A percentile compares a stretch with the other conserved stretches of the same genome.
Evolutionary conservation across 2,113 vertebrate genomes (phyloP).

Genomic region (Callionymus lyra): DNA sequence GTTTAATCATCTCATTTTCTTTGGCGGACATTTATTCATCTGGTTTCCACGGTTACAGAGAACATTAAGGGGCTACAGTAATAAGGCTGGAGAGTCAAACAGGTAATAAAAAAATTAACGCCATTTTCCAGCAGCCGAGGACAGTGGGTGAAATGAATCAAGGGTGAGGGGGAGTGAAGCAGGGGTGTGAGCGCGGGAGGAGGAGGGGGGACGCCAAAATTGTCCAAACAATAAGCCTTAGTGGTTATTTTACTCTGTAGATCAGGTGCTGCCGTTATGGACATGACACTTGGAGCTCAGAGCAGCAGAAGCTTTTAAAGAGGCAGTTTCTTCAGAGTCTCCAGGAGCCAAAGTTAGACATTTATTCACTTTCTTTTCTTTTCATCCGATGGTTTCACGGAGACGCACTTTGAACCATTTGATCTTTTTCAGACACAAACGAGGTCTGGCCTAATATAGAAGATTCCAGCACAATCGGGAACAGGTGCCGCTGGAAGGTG

Average conservation of each 20-base stretch:
- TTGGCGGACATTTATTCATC: slow-evolving; percentile 98
- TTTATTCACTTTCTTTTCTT: slow-evolving; percentile 61
- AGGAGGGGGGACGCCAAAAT: slow-evolving; percentile 53
- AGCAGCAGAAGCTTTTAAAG: slow-evolving; percentile 62
- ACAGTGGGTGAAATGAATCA: slow-evolving; percentile 82
- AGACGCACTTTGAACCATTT: slow-evolving; percentile 22
- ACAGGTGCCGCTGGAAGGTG: slow-evolving; percentile 73
- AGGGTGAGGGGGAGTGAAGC: slow-evolving; percentile 63
- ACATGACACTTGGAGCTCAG: slow-evolving; percentile 67
- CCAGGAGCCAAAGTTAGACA: slow-evolving; percentile 68
- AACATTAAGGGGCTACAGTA: slow-evolving; percentile 99
- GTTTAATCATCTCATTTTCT: slow-evolving; percentile 99
- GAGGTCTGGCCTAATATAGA: slow-evolving; percentile 73
- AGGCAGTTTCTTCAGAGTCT: slow-evolving; percentile 62
- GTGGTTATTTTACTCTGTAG: slow-evolving; percentile 74
- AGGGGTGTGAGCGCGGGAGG: slow-evolving; percentile 26
- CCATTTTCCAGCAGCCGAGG: slow-evolving; percentile 86
- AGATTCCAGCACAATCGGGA: slow-evolving; percentile 69
- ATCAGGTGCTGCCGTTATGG: slow-evolving; percentile 67
- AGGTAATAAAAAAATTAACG: slow-evolving; percentile 99
- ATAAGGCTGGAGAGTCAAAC: slow-evolving; percentile 99
- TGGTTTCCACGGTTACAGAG: slow-evolving; percentile 99
- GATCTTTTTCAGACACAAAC: slow-evolving; percentile 23
- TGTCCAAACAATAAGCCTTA: slow-evolving; percentile 73
- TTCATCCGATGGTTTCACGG: too few relatives aligned